A percentile compares a stretch with the other conserved stretches of the same genome.
Conservation (phyloP, 2,113 vertebrate genomes). For the Otocyon megalotis region DNA sequence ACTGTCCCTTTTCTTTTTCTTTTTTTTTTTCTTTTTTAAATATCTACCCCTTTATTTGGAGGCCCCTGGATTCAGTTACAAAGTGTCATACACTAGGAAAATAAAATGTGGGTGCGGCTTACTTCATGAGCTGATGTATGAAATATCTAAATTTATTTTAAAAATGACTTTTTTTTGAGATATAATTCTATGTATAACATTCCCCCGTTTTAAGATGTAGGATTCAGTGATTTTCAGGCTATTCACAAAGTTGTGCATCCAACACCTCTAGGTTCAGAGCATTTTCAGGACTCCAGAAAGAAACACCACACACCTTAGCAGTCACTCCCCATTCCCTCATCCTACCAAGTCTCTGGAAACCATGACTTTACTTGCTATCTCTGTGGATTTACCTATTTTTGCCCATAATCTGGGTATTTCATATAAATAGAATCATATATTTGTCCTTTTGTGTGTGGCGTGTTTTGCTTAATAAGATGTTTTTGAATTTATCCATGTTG, state of each 20-base stretch:
- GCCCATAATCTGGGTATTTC: background rate
- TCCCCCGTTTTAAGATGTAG: background rate
- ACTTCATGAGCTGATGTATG: background rate
- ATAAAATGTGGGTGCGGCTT: background rate
- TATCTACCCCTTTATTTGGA: background rate
- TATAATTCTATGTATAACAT: background rate
- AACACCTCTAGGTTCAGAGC: background rate
- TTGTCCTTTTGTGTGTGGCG: background rate
- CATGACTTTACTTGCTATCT: background rate
- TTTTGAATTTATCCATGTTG: background rate
- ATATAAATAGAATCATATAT: background rate
- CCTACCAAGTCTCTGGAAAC: background rate
- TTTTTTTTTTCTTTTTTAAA: background rate
- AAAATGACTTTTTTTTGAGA: constrained; percentile 18
- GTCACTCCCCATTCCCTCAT: background rate
- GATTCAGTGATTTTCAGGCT: background rate
- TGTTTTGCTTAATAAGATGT: background rate
- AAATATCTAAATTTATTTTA: background rate
- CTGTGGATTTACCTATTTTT: background rate
- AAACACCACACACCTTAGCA: background rate
- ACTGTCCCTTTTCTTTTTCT: background rate
- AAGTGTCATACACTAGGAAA: background rate
- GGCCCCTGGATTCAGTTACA: background rate
- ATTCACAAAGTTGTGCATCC: background rate
- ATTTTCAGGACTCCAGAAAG: background rate